A percentile compares a stretch with the other conserved stretches of the same genome.
These are phyloP conservation scores for Drosophila colorata DNA, from an alignment of 2,888 invertebrate genomes.

Conservation along the genomic window DNA sequence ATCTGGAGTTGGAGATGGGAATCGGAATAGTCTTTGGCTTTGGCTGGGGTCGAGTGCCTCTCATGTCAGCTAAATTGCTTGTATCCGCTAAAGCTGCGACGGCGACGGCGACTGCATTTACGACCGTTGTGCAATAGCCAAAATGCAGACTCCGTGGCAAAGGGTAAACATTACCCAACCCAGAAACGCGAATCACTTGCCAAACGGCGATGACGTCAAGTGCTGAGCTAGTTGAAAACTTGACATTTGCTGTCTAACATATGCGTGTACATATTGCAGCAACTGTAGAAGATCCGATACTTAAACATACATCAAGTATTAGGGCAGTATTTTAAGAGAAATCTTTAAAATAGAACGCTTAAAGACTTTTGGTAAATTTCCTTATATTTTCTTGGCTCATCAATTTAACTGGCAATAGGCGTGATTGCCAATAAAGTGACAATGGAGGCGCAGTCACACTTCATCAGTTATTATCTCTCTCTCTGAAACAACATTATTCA, in stretches of 20 bases:
- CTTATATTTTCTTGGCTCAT: no score
- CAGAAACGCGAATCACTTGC: conserved; percentile 26
- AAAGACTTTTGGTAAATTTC: no score
- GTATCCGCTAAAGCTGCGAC: conserved; percentile 58
- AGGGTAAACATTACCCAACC: conserved; percentile 43
- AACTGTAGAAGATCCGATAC: no score
- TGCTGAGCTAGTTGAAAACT: conserved; percentile 17
- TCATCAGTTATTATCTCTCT: not conserved
- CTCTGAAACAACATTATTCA: not conserved
- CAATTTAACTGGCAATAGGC: no score
- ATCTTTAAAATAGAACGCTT: no score
- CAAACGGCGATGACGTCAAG: conserved; percentile 18
- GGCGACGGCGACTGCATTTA: conserved; percentile 11
- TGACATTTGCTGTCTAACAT: conserved; percentile 50
- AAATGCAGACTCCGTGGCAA: conserved; percentile 24
- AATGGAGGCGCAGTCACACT: no score
- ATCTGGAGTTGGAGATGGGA: conserved; percentile 3
- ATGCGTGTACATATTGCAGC: no score
- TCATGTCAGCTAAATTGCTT: conserved; percentile 62
- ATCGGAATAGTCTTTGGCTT: conserved; percentile 5
- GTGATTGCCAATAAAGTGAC: not conserved
- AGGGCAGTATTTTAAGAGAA: no score
- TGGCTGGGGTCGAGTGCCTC: conserved; percentile 48
- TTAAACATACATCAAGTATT: not conserved
- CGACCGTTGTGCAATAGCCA: conserved; percentile 29